Conservation (phyloP, 2,888 invertebrate species). For the Agrilus cyanescens region DNA sequence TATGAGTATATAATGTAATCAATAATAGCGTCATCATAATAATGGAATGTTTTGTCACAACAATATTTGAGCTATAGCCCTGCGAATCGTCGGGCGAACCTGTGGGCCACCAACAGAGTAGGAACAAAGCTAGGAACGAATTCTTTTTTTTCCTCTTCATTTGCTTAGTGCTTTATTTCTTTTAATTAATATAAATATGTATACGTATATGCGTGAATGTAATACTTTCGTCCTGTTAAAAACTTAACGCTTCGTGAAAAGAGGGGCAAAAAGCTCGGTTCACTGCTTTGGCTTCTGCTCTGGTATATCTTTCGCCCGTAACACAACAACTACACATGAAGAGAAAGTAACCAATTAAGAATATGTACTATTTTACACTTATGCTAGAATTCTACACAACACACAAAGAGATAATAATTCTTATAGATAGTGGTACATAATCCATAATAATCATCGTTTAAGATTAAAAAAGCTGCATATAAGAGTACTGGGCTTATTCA, state of each 20-base stretch:
- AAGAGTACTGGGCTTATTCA: constrained; percentile 30
- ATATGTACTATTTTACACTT: constrained; percentile 32
- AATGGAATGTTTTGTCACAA: constrained; percentile 40
- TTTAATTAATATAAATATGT: too few species aligned
- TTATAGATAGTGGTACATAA: constrained; percentile 34
- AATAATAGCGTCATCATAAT: constrained; percentile 34
- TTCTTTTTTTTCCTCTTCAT: too few species aligned
- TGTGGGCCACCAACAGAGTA: constrained; percentile 5
- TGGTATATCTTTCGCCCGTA: constrained; percentile 23
- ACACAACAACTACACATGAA: constrained; percentile 38
- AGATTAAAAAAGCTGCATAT: constrained; percentile 24
- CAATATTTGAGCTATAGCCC: constrained; percentile 40
- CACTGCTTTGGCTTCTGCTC: too few species aligned
- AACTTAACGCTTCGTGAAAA: too few species aligned
- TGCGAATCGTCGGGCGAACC: constrained; percentile 27
- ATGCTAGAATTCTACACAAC: constrained; percentile 38
- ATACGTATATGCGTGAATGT: too few species aligned
- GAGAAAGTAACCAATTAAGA: constrained; percentile 36
- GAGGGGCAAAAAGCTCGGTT: too few species aligned
- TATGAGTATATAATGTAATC: constrained; percentile 30
- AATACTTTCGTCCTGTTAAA: too few species aligned
- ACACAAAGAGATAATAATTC: constrained; percentile 36
- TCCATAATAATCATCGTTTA: constrained; percentile 26
- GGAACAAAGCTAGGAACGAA: too few species aligned
- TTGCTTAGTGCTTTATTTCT: too few species aligned